Evolutionary conservation across 2,888 invertebrate species (phyloP).

Genomic region (Lingula anatina): DNA sequence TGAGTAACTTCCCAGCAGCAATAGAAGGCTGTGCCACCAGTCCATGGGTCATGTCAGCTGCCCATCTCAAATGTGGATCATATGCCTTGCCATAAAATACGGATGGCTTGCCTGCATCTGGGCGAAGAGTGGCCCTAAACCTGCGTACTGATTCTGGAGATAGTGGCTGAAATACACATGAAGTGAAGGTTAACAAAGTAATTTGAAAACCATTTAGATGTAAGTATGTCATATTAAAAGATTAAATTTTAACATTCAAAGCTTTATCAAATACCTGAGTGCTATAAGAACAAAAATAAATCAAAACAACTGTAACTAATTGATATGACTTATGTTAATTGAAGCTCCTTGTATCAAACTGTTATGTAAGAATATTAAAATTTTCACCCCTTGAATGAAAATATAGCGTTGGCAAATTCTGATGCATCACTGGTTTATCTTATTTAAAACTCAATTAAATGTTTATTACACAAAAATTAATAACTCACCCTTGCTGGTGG

Average conservation of each 20-base stretch:
- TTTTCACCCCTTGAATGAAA: too few relatives aligned
- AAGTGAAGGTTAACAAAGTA: background rate
- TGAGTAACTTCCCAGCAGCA: conserved; percentile 36
- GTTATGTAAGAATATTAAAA: too few relatives aligned
- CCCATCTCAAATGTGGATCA: conserved; percentile 45
- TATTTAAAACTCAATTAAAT: too few relatives aligned
- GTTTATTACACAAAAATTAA: too few relatives aligned
- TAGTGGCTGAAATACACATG: conserved; percentile 40
- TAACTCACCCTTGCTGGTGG: conserved; percentile 35
- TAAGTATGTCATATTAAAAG: background rate
- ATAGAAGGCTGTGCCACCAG: conserved; percentile 30
- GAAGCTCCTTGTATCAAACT: too few relatives aligned
- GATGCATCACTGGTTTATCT: too few relatives aligned
- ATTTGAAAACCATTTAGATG: background rate
- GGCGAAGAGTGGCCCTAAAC: conserved; percentile 40
- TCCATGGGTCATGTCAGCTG: conserved; percentile 48
- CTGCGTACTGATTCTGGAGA: conserved; percentile 39
- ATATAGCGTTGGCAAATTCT: too few relatives aligned
- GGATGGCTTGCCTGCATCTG: conserved; percentile 41
- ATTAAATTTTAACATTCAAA: too few relatives aligned
- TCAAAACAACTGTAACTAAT: too few relatives aligned
- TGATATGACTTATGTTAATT: too few relatives aligned
- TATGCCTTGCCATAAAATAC: conserved; percentile 47
- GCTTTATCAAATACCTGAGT: too few relatives aligned
- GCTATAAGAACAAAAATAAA: too few relatives aligned